A percentile compares a stretch with the other conserved stretches of the same genome.
Evolutionary conservation across 1,140 invertebrate genomes (phyloP).

Genomic region (Contarinia nasturtii): DNA sequence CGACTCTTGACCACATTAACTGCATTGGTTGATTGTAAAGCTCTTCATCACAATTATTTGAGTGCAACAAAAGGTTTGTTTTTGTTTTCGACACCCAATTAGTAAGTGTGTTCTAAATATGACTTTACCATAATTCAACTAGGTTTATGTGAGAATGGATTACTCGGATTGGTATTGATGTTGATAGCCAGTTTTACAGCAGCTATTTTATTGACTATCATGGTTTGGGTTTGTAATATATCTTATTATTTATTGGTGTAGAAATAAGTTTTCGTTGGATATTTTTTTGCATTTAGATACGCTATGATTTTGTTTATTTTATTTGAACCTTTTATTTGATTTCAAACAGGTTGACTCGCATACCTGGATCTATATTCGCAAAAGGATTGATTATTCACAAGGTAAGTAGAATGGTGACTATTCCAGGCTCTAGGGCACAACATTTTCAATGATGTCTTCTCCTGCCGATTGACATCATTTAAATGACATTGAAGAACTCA

Average conservation of each 20-base stretch:
- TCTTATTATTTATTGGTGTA: neutral
- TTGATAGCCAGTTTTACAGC: slow-evolving; percentile 63
- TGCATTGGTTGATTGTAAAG: slow-evolving; percentile 58
- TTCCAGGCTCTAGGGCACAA: too few relatives aligned
- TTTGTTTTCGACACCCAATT: too few relatives aligned
- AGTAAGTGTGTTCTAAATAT: too few relatives aligned
- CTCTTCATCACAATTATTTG: slow-evolving; percentile 59
- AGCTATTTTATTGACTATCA: slow-evolving; percentile 71
- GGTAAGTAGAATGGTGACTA: too few relatives aligned
- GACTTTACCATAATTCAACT: too few relatives aligned
- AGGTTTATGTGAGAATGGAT: slow-evolving; percentile 58
- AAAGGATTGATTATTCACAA: slow-evolving; percentile 28
- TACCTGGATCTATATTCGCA: slow-evolving; percentile 90
- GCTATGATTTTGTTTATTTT: neutral
- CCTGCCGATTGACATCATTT: too few relatives aligned
- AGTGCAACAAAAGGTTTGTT: slow-evolving; percentile 48
- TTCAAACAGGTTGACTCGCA: slow-evolving; percentile 90
- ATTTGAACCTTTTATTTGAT: too few relatives aligned
- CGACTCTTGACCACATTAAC: slow-evolving; percentile 34
- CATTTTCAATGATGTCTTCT: too few relatives aligned
- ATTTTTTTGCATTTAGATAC: neutral
- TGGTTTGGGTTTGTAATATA: slow-evolving; percentile 74
- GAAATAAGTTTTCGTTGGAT: neutral
- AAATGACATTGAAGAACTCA: too few relatives aligned
- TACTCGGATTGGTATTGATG: slow-evolving; percentile 67